Percentiles rank a stretch among this genome's conserved stretches.
These are phyloP conservation scores for Dendrocopos noguchii DNA, from an alignment of 2,113 vertebrate species.

Conservation along the genomic window DNA sequence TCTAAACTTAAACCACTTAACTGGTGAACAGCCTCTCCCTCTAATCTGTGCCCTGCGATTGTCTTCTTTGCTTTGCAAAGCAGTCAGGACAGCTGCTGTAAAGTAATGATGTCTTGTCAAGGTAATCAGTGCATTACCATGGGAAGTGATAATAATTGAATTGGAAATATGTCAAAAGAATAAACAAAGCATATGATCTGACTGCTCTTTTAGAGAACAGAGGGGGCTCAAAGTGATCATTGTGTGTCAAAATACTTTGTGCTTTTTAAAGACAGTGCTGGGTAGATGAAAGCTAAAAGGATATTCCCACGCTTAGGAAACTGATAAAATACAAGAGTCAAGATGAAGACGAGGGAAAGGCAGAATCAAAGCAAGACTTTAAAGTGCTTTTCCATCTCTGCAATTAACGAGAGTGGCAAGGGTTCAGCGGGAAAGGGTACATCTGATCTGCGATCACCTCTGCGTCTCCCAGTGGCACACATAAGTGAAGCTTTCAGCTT, in stretches of 20 bases:
- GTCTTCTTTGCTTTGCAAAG: not conserved
- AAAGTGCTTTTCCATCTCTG: not conserved
- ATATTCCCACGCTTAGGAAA: not conserved
- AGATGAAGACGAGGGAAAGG: not conserved
- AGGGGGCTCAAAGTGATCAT: accelerated
- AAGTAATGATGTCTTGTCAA: not conserved
- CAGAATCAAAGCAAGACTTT: not conserved
- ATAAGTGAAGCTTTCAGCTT: not conserved
- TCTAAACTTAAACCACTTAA: not conserved
- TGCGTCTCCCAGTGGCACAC: not conserved
- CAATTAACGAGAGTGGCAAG: not conserved
- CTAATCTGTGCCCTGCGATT: not conserved
- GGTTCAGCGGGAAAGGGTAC: not conserved
- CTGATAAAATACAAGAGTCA: not conserved
- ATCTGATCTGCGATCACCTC: not conserved
- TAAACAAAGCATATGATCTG: not conserved
- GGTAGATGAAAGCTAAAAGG: not conserved
- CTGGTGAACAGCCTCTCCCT: not conserved
- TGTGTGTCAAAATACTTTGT: not conserved
- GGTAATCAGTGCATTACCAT: not conserved
- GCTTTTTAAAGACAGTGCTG: not conserved
- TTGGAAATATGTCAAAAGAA: not conserved
- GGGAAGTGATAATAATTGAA: not conserved
- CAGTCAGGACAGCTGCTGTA: not conserved
- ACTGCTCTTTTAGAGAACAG: not conserved